Evolutionary conservation across 2,113 vertebrate genomes (phyloP).

Genomic region (Prolemur simus): DNA sequence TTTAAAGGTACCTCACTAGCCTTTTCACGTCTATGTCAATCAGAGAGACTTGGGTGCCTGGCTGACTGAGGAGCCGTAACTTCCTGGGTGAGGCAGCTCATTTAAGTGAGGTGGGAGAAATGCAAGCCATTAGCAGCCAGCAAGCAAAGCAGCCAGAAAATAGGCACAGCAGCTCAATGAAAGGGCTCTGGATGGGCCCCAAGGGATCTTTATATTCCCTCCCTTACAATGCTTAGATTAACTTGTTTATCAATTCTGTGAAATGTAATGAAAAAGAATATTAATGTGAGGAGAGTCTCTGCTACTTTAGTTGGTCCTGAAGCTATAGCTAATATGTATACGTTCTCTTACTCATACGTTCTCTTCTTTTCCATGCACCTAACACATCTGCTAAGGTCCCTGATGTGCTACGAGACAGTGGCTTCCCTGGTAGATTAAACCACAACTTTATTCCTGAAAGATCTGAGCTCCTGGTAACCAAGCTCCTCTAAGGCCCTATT

Average conservation of each 20-base stretch:
- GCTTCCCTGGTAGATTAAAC: neutral
- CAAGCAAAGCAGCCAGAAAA: neutral
- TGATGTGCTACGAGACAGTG: neutral
- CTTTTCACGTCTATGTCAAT: neutral
- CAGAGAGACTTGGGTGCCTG: neutral
- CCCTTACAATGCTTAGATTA: neutral
- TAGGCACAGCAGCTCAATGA: neutral
- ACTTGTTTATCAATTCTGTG: neutral
- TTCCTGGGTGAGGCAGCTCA: neutral
- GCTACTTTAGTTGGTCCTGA: neutral
- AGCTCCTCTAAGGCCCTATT: too few relatives aligned
- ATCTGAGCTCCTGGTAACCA: neutral
- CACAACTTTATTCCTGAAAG: neutral
- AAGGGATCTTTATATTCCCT: neutral
- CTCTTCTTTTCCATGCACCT: neutral
- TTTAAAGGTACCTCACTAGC: fast-evolving
- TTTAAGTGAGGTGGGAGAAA: neutral
- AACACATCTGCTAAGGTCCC: neutral
- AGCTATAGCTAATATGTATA: neutral
- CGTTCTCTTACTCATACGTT: too few relatives aligned
- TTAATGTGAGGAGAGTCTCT: neutral
- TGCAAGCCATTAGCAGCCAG: neutral
- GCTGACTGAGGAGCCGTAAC: neutral
- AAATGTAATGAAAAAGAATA: neutral
- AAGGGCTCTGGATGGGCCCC: neutral